Conservation (phyloP, 2,888 invertebrate genomes). For the Lasiommata megera region DNA sequence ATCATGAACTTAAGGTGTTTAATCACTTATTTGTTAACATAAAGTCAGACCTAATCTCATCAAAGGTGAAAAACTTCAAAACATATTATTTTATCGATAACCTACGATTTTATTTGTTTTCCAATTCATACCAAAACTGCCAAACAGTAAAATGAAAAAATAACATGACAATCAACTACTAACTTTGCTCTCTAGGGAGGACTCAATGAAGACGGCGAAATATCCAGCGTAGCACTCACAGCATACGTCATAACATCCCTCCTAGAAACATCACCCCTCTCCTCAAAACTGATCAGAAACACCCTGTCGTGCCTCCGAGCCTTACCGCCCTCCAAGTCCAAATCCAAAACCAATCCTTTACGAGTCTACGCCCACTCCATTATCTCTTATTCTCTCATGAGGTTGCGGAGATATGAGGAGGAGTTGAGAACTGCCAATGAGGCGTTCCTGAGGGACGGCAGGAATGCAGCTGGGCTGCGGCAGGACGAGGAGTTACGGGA, state of each 20-base stretch:
- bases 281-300: slow-evolving; percentile 72
- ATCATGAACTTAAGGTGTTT: slow-evolving; percentile 77
- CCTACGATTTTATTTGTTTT: no score
- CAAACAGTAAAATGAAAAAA: no score
- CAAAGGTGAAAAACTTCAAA: no score
- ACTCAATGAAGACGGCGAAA: slow-evolving; percentile 69
- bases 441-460: slow-evolving; percentile 40
- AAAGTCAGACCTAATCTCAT: no score
- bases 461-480: slow-evolving; percentile 39
- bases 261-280: slow-evolving; percentile 79
- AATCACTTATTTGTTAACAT: no score
- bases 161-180: neutral
- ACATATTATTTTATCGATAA: no score
- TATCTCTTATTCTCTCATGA: slow-evolving; percentile 57
- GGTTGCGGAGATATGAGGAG: slow-evolving; percentile 49
- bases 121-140: no score
- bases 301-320: slow-evolving; percentile 83
- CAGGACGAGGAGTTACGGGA: slow-evolving; percentile 54
- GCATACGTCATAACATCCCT: slow-evolving; percentile 86
- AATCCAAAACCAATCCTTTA: slow-evolving; percentile 42
- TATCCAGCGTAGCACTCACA: slow-evolving; percentile 83
- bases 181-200: slow-evolving; percentile 65
- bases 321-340: slow-evolving; percentile 47
- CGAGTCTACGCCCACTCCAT: slow-evolving; percentile 59
- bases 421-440: slow-evolving; percentile 49